Percentiles rank a stretch among this genome's conserved stretches.
Conservation (phyloP, 2,113 vertebrate genomes). For the Columba janthina region DNA sequence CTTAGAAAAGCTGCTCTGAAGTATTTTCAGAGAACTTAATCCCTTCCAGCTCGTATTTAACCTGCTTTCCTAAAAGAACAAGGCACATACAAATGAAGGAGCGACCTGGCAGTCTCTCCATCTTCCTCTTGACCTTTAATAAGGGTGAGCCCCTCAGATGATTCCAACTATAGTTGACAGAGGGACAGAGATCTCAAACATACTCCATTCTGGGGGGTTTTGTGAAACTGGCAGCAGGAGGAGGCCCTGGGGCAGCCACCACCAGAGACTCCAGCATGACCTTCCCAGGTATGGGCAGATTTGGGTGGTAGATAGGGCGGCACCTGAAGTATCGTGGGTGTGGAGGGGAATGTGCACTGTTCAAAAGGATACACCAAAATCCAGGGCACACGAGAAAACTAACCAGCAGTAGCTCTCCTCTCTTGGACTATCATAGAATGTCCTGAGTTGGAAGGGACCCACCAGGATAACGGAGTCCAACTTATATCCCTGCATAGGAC, state of each 20-base stretch:
- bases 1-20: neutral
- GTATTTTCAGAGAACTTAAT: neutral
- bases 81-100: neutral
- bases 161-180: neutral
- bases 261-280: neutral
- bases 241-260: neutral
- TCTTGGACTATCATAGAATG: neutral
- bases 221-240: neutral
- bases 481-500: too few species aligned
- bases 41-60: neutral
- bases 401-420: neutral
- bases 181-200: neutral
- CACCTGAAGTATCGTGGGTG: rapidly evolving
- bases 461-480: too few species aligned
- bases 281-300: neutral
- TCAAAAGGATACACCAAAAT: neutral
- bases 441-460: too few species aligned
- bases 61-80: neutral
- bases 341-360: neutral
- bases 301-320: neutral
- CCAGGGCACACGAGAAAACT: neutral
- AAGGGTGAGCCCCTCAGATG: neutral
- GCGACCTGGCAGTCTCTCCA: neutral
- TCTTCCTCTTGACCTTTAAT: slow-evolving; percentile 26
- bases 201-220: neutral